Conservation (phyloP, 2,797 vertebrate species). For the Micromesistius poutassou region DNA sequence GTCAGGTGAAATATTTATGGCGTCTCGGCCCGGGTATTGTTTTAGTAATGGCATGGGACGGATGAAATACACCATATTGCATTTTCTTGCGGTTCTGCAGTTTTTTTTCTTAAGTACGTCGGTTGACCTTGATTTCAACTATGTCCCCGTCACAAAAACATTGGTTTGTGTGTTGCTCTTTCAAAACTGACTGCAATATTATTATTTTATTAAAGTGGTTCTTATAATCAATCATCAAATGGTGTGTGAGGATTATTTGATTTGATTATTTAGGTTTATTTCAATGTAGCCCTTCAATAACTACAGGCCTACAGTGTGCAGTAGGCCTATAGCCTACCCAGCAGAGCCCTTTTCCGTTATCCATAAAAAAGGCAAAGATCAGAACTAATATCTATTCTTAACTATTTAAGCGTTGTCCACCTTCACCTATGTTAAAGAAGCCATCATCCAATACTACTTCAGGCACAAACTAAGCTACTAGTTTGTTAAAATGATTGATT, state of each 20-base stretch:
- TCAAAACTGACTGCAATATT: not conserved
- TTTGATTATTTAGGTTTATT: not conserved
- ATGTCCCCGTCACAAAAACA: not conserved
- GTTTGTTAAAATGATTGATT: not conserved
- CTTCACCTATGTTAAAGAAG: not conserved
- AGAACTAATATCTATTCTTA: not conserved
- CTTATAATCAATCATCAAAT: not conserved
- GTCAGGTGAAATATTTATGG: conserved; percentile 66
- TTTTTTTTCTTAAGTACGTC: not conserved
- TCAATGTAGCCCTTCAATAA: not conserved
- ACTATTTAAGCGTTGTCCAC: not conserved
- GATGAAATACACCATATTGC: conserved; percentile 54
- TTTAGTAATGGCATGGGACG: conserved; percentile 61
- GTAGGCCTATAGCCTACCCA: not conserved
- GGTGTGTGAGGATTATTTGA: not conserved
- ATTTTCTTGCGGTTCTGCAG: conserved; percentile 4
- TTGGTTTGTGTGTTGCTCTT: not conserved
- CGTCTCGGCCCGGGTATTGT: conserved; percentile 44
- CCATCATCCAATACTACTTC: not conserved
- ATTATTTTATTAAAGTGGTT: not conserved
- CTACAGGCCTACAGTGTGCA: not conserved
- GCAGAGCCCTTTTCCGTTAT: not conserved
- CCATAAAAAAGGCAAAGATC: not conserved
- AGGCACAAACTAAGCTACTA: not conserved
- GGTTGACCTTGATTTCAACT: conserved; percentile 9